Conservation (phyloP, 2,888 invertebrate genomes). For the Lepidocyrtinus sp. region DNA sequence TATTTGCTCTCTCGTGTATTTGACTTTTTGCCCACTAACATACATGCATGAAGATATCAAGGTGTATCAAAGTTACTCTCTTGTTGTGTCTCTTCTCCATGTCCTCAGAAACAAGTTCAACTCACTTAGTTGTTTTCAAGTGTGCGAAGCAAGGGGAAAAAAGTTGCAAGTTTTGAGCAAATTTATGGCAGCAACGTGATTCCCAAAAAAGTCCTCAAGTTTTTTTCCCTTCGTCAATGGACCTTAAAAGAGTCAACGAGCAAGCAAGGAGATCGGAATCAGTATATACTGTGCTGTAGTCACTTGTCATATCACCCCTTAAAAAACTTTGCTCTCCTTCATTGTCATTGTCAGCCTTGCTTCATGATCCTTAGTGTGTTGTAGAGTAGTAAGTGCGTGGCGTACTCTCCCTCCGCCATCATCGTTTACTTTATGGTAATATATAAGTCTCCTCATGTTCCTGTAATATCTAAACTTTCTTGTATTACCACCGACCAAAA, state of each 20-base stretch:
- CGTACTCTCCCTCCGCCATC: not conserved
- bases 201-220: constrained; percentile 27
- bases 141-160: not conserved
- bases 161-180: constrained; percentile 37
- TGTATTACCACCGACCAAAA: constrained; percentile 20
- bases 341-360: constrained; percentile 51
- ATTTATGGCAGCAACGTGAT: constrained; percentile 55
- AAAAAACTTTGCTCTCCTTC: constrained; percentile 35
- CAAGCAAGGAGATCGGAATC: not conserved
- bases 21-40: not conserved
- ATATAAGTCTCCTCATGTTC: not conserved
- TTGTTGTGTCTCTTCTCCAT: too few relatives aligned
- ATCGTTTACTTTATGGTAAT: not conserved
- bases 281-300: not conserved
- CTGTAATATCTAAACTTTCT: not conserved
- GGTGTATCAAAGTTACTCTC: not conserved
- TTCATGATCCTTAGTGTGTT: not conserved
- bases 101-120: too few relatives aligned
- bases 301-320: constrained; percentile 28
- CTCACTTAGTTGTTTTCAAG: not conserved
- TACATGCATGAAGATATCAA: not conserved
- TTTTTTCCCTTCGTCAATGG: constrained; percentile 11
- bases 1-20: not conserved
- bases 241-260: not conserved
- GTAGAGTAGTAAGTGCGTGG: not conserved